Base-by-base conservation (phyloP, 2,797 vertebrate genomes). In the Nasua narica region DNA sequence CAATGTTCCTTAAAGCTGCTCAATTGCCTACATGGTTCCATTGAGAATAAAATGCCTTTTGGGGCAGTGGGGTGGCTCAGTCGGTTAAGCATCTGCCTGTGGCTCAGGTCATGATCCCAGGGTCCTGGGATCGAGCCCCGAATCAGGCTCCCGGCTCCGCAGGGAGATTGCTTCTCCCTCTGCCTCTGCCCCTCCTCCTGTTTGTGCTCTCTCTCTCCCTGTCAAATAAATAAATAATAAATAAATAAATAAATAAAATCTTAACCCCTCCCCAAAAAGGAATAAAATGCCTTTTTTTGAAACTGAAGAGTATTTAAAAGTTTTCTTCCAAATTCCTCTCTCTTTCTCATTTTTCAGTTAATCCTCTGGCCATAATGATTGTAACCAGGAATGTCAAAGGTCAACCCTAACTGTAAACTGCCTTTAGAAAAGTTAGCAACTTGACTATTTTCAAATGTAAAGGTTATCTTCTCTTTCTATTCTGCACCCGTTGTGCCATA, bases 371-470 rank as follows among this genome's bases (percentile, higher is more conserved):
- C 72, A 89, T 4, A 96, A 76, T 83, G 92, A 95, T 83, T 97
- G 94, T 35, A 97, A 79, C 50, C 78, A 58, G 86, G 16, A 94
- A n/a, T 11, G 96, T 94, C 35, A 94, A 94, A 97, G 78, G 69
- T 90, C 93, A 87, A 27, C 48, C 48, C 50, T 94, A 93, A 94
- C 54, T 96, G 60, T 85, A 79, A 97, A 85, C 50, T 79, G 89
- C 50, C 62, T 97, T 43, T 95, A 56, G 87, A 95, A 96, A 95
- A 21, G 2, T 85, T 84, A 93, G 79, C 2, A 82, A 67, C 0
- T 6, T 15, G 92, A 88, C 16, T 86, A 35, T 96, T 95, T 95
- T 93, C 76, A 94, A 97, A 76, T 52, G 91, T 52, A 87, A 96
- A 91, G 76, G 25, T 54, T 96, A 32, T 72, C 90, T 72, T 96